Evolutionary conservation across 2,113 vertebrate species (phyloP), one percentile per base, ranked within the genome.

Genomic region (Mirza zaza): DNA sequence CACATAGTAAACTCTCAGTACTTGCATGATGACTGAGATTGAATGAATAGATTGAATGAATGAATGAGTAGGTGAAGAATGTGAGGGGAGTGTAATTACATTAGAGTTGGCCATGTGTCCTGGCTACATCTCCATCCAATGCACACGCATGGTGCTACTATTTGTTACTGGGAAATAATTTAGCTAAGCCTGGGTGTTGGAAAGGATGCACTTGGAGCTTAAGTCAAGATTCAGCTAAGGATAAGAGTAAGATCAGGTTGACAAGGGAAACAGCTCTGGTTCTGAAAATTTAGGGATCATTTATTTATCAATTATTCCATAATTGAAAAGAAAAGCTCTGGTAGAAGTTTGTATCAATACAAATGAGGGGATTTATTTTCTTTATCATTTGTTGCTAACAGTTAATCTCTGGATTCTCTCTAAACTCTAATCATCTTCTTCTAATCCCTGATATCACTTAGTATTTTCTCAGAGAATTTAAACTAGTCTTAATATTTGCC

Each of bases 231-330:
- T 92, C 63, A 75, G 14, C 5, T 52, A 57, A 91, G 45, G 18
- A 10, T 77, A 75, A 65, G 4, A 52, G 6, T 42, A 36, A 32
- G 5, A 50, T 92, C 29, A 85, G 23, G 59, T 68, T 96, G 55
- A 91, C 36, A 92, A 91, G 27, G 18, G 32, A 15, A 70, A 90
- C 9, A 70, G 14, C 9, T 67, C 29, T 88, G 21, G 32, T 87
- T 89, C 48, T 94, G 32, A 94, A 92, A 42, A 77, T 73, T 61
- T 81, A 86, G 65, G 34, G 21, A 76, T 82, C n/a, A 80, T 77
- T 96, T 94, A 90, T 59, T 92, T 85, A 84, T 87, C 13, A 83
- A 73, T 87, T 95, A 94, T 82, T 67, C 79, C 3, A n/a, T 82
- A 67, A 94, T 61, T 39, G 55, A 59, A 45, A 83, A 76, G 8